phyloP scores from a whole-genome alignment of 2,797 vertebrate species.

The Mormyrops attenuatus region DNA sequence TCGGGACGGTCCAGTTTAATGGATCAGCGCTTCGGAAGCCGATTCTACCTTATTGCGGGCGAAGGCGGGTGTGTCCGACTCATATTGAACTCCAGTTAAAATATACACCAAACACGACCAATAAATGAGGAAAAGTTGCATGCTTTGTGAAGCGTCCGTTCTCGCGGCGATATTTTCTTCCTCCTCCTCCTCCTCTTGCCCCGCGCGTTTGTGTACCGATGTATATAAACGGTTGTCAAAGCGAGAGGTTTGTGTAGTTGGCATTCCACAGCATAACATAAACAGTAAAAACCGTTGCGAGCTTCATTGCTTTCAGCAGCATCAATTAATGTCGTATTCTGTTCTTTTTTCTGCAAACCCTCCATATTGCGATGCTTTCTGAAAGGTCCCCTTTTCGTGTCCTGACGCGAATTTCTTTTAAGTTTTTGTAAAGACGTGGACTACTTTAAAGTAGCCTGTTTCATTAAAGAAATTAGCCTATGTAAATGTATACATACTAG shows the following conservation, averaged over 20 bases:
- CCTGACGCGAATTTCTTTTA: background rate
- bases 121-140: constrained; percentile 15
- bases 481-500: background rate
- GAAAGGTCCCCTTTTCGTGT: background rate
- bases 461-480: background rate
- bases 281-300: background rate
- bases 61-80: constrained; percentile 21
- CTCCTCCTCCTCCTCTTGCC: background rate
- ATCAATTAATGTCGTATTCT: background rate
- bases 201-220: background rate
- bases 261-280: background rate
- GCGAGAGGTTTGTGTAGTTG: background rate
- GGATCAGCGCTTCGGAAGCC: background rate
- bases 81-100: constrained; percentile 18
- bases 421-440: background rate
- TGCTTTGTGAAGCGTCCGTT: constrained; percentile 13
- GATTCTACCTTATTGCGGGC: constrained; percentile 8
- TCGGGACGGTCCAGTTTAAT: background rate
- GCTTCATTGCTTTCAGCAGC: background rate
- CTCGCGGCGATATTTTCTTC: constrained; percentile 16
- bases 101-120: constrained; percentile 6
- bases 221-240: background rate
- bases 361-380: background rate
- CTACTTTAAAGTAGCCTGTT: background rate
- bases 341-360: background rate